These are phyloP conservation scores for Rhynchopsitta pachyrhyncha DNA, from an alignment of 2,113 vertebrate species.

Conservation along the genomic window DNA sequence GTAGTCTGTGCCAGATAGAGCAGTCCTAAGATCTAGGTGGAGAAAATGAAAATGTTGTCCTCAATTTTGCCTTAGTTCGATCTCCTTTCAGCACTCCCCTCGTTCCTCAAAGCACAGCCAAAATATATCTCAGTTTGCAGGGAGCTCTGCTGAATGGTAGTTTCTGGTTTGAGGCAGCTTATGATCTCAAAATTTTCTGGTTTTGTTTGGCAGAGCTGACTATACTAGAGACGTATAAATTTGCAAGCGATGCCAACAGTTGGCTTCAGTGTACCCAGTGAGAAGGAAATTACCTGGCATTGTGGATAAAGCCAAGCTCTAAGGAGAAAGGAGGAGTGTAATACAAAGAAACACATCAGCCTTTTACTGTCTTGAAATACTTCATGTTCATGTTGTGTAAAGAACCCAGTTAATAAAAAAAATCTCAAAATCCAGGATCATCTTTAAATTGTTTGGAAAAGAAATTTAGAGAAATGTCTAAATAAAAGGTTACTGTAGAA, in stretches of 20 bases:
- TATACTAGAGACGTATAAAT: not conserved
- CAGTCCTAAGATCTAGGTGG: not conserved
- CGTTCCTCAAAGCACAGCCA: not conserved
- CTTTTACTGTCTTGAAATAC: not conserved
- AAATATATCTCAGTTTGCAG: not conserved
- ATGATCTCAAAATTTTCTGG: not conserved
- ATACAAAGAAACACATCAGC: not conserved
- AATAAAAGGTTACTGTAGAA: not conserved
- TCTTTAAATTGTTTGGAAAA: not conserved
- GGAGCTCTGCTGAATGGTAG: rapidly evolving
- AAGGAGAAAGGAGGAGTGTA: not conserved
- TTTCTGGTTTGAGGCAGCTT: not conserved
- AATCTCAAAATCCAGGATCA: not conserved
- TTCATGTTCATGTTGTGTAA: not conserved
- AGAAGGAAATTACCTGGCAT: not conserved
- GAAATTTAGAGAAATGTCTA: not conserved
- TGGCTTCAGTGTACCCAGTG: not conserved
- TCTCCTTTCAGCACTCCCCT: not conserved
- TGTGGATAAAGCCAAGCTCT: not conserved
- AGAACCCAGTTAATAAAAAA: not conserved
- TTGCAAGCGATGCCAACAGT: not conserved
- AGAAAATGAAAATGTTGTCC: not conserved
- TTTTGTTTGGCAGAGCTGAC: not conserved
- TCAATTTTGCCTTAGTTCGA: not conserved
- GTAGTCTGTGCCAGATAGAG: not conserved